These are phyloP conservation scores for Balaenoptera acutorostrata DNA, from an alignment of 2,113 vertebrate species.

Conservation along the genomic window DNA sequence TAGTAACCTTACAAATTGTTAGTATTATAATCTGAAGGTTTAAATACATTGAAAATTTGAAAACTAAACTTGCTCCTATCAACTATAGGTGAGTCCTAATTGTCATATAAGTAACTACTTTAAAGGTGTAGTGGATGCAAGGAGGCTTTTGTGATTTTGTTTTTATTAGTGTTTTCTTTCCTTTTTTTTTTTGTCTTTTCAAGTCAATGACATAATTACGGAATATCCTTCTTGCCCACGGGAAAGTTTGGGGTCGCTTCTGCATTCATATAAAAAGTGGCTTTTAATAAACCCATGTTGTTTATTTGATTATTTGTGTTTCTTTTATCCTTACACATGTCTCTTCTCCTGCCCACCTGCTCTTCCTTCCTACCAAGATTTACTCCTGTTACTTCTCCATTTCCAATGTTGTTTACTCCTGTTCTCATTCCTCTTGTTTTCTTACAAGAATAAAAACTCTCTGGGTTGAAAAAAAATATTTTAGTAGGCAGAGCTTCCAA, in stretches of 20 bases:
- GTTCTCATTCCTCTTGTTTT: background rate
- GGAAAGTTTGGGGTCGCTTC: background rate
- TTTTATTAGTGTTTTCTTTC: background rate
- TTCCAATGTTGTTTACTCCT: background rate
- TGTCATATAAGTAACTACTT: background rate
- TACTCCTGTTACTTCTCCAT: background rate
- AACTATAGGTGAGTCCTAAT: background rate
- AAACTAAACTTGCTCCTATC: background rate
- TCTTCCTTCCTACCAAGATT: background rate
- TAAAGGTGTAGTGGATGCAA: background rate
- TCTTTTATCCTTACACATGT: background rate
- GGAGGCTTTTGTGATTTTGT: background rate
- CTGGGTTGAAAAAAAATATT: background rate
- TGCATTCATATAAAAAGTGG: background rate
- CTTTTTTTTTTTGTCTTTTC: background rate
- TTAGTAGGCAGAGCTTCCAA: background rate
- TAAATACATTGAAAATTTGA: background rate
- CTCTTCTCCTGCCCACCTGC: accelerated
- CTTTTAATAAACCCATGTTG: background rate
- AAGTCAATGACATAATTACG: background rate
- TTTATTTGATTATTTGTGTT: background rate
- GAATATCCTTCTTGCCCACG: background rate
- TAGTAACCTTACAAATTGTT: background rate
- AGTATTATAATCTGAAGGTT: background rate
- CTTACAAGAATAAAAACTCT: background rate